These are phyloP conservation scores for Sinocyclocheilus anshuiensis DNA, from an alignment of 2,113 vertebrate species.

Conservation along the genomic window DNA sequence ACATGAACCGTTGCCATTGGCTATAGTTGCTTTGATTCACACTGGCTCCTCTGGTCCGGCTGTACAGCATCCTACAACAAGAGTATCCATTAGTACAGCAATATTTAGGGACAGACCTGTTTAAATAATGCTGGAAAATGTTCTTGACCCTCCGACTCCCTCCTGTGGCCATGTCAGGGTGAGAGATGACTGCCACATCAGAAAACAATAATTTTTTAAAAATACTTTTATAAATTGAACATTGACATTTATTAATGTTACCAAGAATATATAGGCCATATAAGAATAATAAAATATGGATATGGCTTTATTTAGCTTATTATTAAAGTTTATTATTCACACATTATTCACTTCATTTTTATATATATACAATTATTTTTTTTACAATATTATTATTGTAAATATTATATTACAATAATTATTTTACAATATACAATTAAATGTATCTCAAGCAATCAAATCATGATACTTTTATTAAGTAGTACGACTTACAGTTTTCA, in stretches of 20 bases:
- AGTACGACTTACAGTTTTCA: too few species aligned
- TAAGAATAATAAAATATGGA: neutral
- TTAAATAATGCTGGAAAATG: neutral
- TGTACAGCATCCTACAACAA: constrained; percentile 36
- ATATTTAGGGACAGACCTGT: neutral
- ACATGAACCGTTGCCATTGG: constrained; percentile 58
- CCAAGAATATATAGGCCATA: neutral
- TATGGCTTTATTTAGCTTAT: neutral
- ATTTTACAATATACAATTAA: neutral
- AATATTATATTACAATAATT: too few species aligned
- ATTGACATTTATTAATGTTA: neutral
- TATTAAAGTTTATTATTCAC: neutral
- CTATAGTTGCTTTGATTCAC: constrained; percentile 39
- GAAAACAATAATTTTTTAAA: too few species aligned
- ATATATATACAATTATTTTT: too few species aligned
- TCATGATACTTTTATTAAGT: too few species aligned
- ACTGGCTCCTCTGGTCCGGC: constrained; percentile 4
- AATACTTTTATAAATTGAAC: neutral
- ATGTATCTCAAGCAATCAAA: neutral
- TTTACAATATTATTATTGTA: too few species aligned
- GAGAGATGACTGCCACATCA: neutral
- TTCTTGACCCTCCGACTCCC: constrained; percentile 62
- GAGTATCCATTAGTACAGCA: constrained; percentile 11
- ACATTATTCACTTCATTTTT: neutral
- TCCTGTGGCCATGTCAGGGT: constrained; percentile 62